Evolutionary conservation across 2,888 invertebrate species (phyloP).

Genomic region (Bedellia somnulentella): DNA sequence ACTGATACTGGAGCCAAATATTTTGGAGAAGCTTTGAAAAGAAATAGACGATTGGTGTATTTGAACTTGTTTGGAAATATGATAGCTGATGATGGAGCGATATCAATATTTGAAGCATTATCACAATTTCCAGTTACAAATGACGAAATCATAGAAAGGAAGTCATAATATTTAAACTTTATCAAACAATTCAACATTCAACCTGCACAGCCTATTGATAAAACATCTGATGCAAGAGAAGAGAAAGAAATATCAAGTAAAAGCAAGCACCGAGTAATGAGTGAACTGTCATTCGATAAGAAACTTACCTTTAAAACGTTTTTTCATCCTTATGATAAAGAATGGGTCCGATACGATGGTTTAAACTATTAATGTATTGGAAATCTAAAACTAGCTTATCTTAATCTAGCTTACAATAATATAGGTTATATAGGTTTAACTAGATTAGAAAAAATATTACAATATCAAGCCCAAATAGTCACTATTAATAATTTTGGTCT

Average conservation of each 20-base stretch:
- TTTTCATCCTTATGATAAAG: conserved; percentile 16
- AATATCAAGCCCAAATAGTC: no score
- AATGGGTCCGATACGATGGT: conserved; percentile 12
- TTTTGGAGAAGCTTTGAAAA: conserved; percentile 19
- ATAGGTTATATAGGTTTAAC: conserved; percentile 16
- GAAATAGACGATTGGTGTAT: conserved; percentile 23
- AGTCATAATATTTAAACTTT: conserved; percentile 13
- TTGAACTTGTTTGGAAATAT: conserved; percentile 25
- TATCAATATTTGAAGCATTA: conserved; percentile 18
- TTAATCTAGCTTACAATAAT: conserved; percentile 28
- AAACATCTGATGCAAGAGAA: conserved; percentile 12
- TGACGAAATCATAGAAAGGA: conserved; percentile 15
- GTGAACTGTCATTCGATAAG: neutral
- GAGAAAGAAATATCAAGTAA: neutral
- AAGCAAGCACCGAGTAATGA: neutral
- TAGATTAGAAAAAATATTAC: conserved; percentile 17
- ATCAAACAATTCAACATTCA: conserved; percentile 7
- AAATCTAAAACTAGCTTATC: conserved; percentile 22
- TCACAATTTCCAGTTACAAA: conserved; percentile 18
- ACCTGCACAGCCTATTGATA: conserved; percentile 10
- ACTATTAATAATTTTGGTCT: conserved; percentile 15
- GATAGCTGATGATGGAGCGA: conserved; percentile 21
- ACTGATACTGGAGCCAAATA: conserved; percentile 20
- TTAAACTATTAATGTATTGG: conserved; percentile 16
- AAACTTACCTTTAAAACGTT: conserved; percentile 8